phyloP scores from a whole-genome alignment of 2,888 invertebrate species.

The Linhomoeus sp. region DNA sequence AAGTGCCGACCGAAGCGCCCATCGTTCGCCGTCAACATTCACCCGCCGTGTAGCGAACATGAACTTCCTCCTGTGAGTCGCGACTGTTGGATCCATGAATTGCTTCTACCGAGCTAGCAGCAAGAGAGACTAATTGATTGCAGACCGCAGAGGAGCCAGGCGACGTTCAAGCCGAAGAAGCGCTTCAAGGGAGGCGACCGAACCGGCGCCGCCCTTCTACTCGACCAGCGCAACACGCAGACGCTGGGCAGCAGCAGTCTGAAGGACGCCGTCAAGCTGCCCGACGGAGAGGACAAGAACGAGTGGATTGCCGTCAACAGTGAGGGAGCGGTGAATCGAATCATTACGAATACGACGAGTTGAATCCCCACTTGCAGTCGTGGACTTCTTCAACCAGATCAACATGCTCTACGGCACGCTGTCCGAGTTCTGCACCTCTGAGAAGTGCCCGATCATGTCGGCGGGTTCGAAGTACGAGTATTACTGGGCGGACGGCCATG shows the following conservation, averaged over 20 bases:
- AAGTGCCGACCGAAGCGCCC: too few species aligned
- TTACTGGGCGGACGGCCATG: slow-evolving; percentile 97
- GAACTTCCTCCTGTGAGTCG: too few species aligned
- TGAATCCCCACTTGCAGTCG: slow-evolving; percentile 50
- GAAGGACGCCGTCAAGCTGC: slow-evolving; percentile 78
- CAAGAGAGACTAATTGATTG: too few species aligned
- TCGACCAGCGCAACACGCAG: slow-evolving; percentile 41
- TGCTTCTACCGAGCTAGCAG: too few species aligned
- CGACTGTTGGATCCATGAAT: too few species aligned
- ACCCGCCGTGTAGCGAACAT: too few species aligned
- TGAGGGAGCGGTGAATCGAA: too few species aligned
- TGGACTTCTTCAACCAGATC: slow-evolving; percentile 99
- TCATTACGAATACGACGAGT: too few species aligned
- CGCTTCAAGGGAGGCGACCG: slow-evolving; percentile 80
- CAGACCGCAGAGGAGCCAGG: slow-evolving; percentile 26
- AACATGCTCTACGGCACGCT: slow-evolving; percentile 99
- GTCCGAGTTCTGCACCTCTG: slow-evolving; percentile 96
- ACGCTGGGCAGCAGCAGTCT: slow-evolving; percentile 93
- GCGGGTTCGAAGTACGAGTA: slow-evolving; percentile 98
- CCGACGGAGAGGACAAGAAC: slow-evolving; percentile 94
- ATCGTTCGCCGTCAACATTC: too few species aligned
- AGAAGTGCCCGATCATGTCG: slow-evolving; percentile 78
- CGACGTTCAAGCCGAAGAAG: slow-evolving; percentile 96
- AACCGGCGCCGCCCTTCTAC: neutral
- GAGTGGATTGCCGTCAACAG: slow-evolving; percentile 99